Conservation (phyloP, 2,797 vertebrate genomes). For the Intellagama lesueurii region DNA sequence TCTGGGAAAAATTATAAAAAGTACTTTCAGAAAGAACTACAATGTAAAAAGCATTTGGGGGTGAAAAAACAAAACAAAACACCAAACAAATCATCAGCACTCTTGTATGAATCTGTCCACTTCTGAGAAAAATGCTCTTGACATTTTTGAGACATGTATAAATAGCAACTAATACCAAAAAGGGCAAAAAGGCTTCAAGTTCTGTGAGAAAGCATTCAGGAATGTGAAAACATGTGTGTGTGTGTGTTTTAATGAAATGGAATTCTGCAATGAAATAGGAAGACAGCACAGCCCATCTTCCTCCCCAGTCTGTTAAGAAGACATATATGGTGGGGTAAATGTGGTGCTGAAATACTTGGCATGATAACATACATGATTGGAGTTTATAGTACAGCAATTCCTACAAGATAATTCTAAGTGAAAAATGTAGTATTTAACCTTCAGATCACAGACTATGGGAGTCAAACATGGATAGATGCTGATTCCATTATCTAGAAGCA, state of each 20-base stretch:
- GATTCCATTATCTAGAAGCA: too few relatives aligned
- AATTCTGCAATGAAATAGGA: background rate
- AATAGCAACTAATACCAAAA: slow-evolving; percentile 2
- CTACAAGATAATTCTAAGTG: background rate
- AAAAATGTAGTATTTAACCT: background rate
- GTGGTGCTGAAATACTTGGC: background rate
- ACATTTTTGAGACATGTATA: slow-evolving; percentile 11
- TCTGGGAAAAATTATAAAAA: background rate
- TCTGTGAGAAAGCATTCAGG: background rate
- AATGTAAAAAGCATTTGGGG: background rate
- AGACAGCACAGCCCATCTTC: too few relatives aligned
- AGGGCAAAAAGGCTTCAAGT: background rate
- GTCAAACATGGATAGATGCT: too few relatives aligned
- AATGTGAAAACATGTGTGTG: background rate
- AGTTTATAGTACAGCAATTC: background rate
- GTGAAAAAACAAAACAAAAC: too few relatives aligned
- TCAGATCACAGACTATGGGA: too few relatives aligned
- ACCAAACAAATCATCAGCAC: background rate
- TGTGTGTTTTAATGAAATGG: background rate
- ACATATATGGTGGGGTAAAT: background rate
- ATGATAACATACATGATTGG: background rate
- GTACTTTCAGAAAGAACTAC: background rate
- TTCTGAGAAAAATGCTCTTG: background rate
- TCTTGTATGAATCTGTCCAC: background rate
- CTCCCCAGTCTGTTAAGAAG: too few relatives aligned